A percentile compares a stretch with the other conserved stretches of the same genome.
These are phyloP conservation scores for Pseudomugil tenellus DNA, from an alignment of 2,797 vertebrate species.

Conservation along the genomic window DNA sequence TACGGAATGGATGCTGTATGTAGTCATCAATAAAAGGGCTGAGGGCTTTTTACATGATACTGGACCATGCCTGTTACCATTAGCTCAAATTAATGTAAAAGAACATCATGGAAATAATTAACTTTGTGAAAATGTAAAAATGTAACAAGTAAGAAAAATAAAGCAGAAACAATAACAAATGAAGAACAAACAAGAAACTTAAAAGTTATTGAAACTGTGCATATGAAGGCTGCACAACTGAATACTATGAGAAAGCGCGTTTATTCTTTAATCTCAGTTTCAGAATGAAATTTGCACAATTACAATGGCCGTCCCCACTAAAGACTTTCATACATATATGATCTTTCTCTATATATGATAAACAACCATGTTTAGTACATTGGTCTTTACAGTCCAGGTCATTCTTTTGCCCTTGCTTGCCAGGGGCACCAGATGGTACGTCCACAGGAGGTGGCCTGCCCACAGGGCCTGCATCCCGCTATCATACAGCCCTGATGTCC, in stretches of 20 bases:
- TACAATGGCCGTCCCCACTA: background rate
- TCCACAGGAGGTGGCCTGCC: constrained; percentile 46
- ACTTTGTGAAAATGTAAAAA: background rate
- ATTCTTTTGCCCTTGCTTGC: constrained; percentile 49
- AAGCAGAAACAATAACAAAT: too few species aligned
- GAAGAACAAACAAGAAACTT: too few species aligned
- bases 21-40: constrained; percentile 1
- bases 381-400: constrained; percentile 40
- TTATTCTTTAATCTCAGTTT: too few species aligned
- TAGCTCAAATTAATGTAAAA: background rate
- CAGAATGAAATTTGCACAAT: background rate
- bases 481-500: constrained; percentile 9
- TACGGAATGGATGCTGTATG: constrained; percentile 15
- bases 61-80: background rate
- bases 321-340: background rate
- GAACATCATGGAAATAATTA: background rate
- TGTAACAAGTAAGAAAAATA: too few species aligned
- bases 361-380: constrained; percentile 12
- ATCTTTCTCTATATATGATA: background rate
- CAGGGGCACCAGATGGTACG: constrained; percentile 68
- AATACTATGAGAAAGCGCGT: too few species aligned
- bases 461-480: constrained; percentile 33
- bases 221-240: background rate
- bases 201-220: too few species aligned
- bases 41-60: background rate